These are phyloP conservation scores for Semnornis frantzii DNA, from an alignment of 2,113 vertebrate genomes.

Conservation along the genomic window DNA sequence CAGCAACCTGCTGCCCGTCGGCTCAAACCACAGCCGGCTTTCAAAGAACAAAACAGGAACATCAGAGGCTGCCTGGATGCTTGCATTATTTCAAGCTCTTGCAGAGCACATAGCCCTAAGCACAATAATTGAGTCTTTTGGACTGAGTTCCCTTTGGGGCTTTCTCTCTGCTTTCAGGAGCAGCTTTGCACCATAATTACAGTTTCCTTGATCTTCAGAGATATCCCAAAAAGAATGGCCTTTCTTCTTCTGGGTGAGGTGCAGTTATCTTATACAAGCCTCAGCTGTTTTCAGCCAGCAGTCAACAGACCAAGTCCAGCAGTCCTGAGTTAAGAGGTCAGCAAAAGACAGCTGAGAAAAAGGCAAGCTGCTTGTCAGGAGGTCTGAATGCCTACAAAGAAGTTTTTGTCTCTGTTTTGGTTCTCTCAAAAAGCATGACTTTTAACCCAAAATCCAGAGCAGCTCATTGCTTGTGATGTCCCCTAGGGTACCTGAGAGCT, in stretches of 20 bases:
- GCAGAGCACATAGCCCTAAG: background rate
- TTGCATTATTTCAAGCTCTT: background rate
- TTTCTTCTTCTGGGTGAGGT: conserved; percentile 5
- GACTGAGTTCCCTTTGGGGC: background rate
- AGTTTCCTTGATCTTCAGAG: conserved; percentile 13
- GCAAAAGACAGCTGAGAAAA: background rate
- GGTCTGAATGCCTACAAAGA: background rate
- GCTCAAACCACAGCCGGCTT: background rate
- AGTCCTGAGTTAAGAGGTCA: background rate
- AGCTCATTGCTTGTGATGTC: background rate
- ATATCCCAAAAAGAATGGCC: background rate
- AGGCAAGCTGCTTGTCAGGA: background rate
- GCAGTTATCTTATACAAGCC: background rate
- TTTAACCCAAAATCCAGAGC: background rate
- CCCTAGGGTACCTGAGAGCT: background rate
- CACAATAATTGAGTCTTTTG: background rate
- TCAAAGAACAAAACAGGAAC: background rate
- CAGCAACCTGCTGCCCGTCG: fast-evolving
- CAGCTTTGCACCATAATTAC: conserved; percentile 3
- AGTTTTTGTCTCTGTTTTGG: background rate
- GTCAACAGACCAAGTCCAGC: background rate
- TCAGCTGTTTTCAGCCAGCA: background rate
- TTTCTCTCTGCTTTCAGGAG: background rate
- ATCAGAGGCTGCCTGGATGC: background rate
- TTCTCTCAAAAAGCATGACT: background rate